Conservation (phyloP, 2,797 vertebrate genomes). For the Helostoma temminkii region DNA sequence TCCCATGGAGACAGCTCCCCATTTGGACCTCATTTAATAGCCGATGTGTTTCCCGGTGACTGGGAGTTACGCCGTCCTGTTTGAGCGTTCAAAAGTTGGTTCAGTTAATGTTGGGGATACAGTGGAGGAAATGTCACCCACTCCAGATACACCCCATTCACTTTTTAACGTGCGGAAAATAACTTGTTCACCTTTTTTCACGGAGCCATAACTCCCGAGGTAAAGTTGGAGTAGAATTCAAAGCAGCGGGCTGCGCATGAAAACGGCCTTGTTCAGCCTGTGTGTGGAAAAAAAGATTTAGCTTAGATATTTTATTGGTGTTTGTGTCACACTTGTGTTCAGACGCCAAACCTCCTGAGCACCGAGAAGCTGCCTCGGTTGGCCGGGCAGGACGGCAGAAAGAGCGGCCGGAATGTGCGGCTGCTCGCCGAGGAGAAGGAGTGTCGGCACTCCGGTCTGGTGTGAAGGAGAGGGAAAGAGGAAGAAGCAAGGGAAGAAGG, state of each 20-base stretch:
- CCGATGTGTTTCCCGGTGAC: constrained; percentile 65
- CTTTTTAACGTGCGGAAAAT: constrained; percentile 51
- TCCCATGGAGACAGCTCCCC: constrained; percentile 66
- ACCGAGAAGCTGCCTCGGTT: not conserved
- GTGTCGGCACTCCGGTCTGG: constrained; percentile 3
- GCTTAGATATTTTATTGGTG: not conserved
- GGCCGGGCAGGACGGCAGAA: constrained; percentile 3
- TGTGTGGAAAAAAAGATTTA: constrained; percentile 1
- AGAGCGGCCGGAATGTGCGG: constrained; percentile 24
- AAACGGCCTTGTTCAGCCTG: too few species aligned
- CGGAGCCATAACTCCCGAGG: constrained; percentile 22
- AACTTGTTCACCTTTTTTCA: constrained; percentile 17
- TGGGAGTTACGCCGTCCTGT: constrained; percentile 56
- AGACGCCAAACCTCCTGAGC: not conserved
- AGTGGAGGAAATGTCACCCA: constrained; percentile 15
- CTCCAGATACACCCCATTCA: constrained; percentile 32
- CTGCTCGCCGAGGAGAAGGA: constrained; percentile 26
- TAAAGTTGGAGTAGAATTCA: constrained; percentile 20
- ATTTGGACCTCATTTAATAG: constrained; percentile 73
- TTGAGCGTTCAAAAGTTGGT: constrained; percentile 55
- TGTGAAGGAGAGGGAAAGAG: constrained; percentile 6
- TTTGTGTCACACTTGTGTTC: not conserved
- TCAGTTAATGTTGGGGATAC: constrained; percentile 41
- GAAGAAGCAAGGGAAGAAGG: constrained; percentile 22
- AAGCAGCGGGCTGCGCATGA: not conserved